These are phyloP conservation scores for Trematocara macrostoma DNA, from an alignment of 2,113 vertebrate genomes.

Conservation along the genomic window DNA sequence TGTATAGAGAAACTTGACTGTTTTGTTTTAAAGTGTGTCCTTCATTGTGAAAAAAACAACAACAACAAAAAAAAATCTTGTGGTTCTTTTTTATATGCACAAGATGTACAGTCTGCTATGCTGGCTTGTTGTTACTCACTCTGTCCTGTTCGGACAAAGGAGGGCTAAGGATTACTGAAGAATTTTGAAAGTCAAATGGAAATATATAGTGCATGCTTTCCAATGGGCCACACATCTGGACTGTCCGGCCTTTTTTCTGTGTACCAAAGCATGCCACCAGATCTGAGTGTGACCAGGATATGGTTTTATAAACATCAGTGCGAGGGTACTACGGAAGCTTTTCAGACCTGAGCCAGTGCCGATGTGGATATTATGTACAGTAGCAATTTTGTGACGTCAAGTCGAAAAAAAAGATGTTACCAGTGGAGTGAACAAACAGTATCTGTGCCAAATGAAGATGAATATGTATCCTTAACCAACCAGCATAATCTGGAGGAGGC, in stretches of 20 bases:
- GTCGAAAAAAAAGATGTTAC: background rate
- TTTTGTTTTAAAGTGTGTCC: background rate
- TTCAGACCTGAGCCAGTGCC: slow-evolving; percentile 8
- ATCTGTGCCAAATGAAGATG: slow-evolving; percentile 62
- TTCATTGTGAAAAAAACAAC: slow-evolving; percentile 18
- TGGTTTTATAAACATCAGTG: background rate
- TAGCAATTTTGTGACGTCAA: slow-evolving; percentile 37
- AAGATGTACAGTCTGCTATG: background rate
- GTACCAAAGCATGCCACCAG: slow-evolving; percentile 33
- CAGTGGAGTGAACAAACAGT: slow-evolving; percentile 49
- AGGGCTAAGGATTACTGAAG: background rate
- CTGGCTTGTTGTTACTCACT: background rate
- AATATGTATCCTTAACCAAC: slow-evolving; percentile 36
- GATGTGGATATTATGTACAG: slow-evolving; percentile 52
- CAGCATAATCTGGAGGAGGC: slow-evolving; percentile 45
- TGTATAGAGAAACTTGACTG: background rate
- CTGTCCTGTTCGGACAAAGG: background rate
- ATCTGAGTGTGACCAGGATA: background rate
- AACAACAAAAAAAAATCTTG: background rate
- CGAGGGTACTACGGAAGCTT: background rate
- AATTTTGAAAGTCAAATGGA: slow-evolving; percentile 2
- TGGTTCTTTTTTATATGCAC: slow-evolving; percentile 29
- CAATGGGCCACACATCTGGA: slow-evolving; percentile 24
- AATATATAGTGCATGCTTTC: slow-evolving; percentile 60
- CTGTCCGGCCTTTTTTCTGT: background rate